Percentiles rank a stretch among this genome's conserved stretches.
phyloP scores from a whole-genome alignment of 2,888 invertebrate species.

The Leptinotarsa tumamoca region DNA sequence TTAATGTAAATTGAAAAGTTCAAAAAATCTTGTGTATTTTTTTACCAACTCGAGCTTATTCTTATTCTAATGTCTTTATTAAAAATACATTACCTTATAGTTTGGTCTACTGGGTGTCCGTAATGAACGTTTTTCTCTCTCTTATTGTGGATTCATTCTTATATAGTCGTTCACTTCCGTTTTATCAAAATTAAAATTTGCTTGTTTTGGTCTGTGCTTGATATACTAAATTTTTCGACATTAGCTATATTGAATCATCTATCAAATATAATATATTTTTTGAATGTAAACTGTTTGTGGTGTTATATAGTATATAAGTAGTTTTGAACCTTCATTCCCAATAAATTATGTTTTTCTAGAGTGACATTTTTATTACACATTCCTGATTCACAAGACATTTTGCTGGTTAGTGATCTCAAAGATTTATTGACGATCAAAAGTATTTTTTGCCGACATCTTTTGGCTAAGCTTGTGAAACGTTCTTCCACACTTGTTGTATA shows the following conservation, averaged over 20 bases:
- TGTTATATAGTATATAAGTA: constrained; percentile 9
- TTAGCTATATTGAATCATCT: background rate
- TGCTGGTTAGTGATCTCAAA: background rate
- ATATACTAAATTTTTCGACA: background rate
- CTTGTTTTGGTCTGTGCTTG: background rate
- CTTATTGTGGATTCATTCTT: too few relatives aligned
- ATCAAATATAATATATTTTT: constrained; percentile 13
- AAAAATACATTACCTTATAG: too few relatives aligned
- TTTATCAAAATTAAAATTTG: background rate
- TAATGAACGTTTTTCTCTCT: too few relatives aligned
- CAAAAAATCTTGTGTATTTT: too few relatives aligned
- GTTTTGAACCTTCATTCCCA: background rate
- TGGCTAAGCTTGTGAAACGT: too few relatives aligned
- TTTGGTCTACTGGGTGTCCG: too few relatives aligned
- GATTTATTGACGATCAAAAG: background rate
- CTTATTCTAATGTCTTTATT: too few relatives aligned
- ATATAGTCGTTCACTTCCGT: background rate
- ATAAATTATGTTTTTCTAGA: background rate
- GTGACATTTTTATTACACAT: too few relatives aligned
- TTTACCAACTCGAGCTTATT: too few relatives aligned
- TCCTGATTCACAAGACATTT: too few relatives aligned
- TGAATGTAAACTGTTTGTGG: background rate
- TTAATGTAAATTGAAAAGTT: too few relatives aligned
- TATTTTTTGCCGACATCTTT: background rate
- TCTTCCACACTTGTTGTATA: too few relatives aligned